Base-by-base conservation (phyloP, 2,797 vertebrate species). In the Lycodopsis pacificus region DNA sequence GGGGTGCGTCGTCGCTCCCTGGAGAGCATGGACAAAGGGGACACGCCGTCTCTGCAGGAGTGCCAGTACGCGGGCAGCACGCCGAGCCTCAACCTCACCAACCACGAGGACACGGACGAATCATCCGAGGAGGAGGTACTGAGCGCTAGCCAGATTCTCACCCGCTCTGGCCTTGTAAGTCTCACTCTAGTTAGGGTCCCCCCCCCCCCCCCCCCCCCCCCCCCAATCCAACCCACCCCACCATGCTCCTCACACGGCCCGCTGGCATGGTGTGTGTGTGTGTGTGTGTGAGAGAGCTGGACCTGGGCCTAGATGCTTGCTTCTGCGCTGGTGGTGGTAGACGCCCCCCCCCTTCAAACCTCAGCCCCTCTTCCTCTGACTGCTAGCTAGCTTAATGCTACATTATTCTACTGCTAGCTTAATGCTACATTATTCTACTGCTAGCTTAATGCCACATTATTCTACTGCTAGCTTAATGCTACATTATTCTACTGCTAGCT, bases 51-150 rank as follows among this genome's bases (percentile, higher is more conserved):
- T 57, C 93, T 99, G 78, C 98, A 99, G 91, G 98, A 99, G 84
- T 99, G 96, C 91, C 97, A 97, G 85, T 99, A 96, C 86, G 94
- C 97, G 0, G 97, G 98, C 79, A 99, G 97, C 94, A 99, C 97
- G 22, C 98, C 98, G 53, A 99, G 98, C 92, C 95, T 99, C 91
- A 99, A 97, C 90, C 95, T 99, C 83, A 98, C 97, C 73, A 99
- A 99, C 92, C 98, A 98, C 76, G 98, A 99, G 93, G 98, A 99
- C 82, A 99, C 98, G 0, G 98, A 99, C 3, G 98, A 99, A 92
- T 99, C 98, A 59, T 99, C 98, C 14, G 98, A 99, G 93, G 98
- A 99, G 93, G 98, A 99, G 94, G 97, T 97, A 74, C 95, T 98
- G 93, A 99, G 97, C 32, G 97, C 97, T 84, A 99, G 98, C 96